Evolutionary conservation across 2,113 vertebrate genomes (phyloP), one percentile per base, ranked within the genome.

Genomic region (Takifugu flavidus): DNA sequence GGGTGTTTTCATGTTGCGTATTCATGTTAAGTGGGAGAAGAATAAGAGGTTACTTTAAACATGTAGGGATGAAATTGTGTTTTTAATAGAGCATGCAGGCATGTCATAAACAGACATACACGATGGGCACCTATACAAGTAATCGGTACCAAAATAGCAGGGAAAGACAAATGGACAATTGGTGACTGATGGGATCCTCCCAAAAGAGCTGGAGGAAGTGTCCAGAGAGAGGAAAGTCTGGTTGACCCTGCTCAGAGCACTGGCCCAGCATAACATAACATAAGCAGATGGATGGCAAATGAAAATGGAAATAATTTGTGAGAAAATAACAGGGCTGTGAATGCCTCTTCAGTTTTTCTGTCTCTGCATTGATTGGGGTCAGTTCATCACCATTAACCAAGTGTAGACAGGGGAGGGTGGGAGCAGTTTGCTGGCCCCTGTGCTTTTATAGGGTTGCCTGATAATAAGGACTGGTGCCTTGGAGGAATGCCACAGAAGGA

Each of bases 401-500:
- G 74, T 67, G 74, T 29, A 82, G 77, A 70, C 71, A 20, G 20
- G 72, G 75, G 67, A 56, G 49, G 70, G 57, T 49, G 42, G 3
- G 64, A 66, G 67, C 62, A 52, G 63, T 44, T 60, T 20, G 74
- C 31, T 47, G 62, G n/a, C 45, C 80, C 72, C 72, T 67, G 39
- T n/a, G 60, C 78, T 82, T 86, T 82, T 75, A 82, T 57, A 70
- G 57, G 77, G 71, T 71, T 62, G 78, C 15, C 67, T 76, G 86
- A 84, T 86, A 86, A 86, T 81, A 79, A 84, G 77, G 67, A 28
- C 77, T 61, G 74, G 82, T 81, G 86, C 86, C 86, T 73, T 47
- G 5, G 53, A 81, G 86, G 86, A 88, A 88, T 85, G 80, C 77
- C 53, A 69, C 56, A 4, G 43, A 10, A 59, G 72, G 78, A 87